Conservation (phyloP, 2,113 vertebrate genomes). For the Atractosteus spatula region DNA sequence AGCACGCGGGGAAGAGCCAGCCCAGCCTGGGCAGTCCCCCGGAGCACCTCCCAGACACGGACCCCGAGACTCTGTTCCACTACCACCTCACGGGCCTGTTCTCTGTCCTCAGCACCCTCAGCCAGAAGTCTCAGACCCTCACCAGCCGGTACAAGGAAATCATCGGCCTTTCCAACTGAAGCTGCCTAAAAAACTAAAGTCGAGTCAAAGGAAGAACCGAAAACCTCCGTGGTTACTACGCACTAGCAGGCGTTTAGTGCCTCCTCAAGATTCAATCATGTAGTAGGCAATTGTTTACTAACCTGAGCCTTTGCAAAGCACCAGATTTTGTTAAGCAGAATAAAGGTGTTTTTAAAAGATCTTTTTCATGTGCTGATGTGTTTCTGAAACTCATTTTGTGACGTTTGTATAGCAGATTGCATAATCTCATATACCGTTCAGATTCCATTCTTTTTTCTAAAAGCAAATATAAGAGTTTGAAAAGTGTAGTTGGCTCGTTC, state of each 20-base stretch:
- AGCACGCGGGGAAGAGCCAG: conserved; percentile 36
- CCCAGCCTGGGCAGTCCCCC: neutral
- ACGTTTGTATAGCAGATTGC: no score
- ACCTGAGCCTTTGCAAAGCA: neutral
- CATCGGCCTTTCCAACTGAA: conserved; percentile 57
- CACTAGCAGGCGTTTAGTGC: neutral
- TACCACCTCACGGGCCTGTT: conserved; percentile 79
- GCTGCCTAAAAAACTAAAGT: neutral
- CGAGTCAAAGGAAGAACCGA: neutral
- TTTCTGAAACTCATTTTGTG: no score
- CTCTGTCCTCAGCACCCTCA: conserved; percentile 73
- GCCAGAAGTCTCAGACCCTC: conserved; percentile 69
- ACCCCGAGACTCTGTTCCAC: conserved; percentile 67
- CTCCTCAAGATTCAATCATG: no score
- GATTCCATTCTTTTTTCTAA: no score
- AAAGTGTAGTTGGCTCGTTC: no score
- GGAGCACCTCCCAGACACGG: conserved; percentile 33
- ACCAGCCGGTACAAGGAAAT: conserved; percentile 80
- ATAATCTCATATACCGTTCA: no score
- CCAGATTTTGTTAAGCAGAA: conserved; percentile 17
- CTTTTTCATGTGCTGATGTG: neutral
- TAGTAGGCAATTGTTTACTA: neutral
- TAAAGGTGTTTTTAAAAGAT: conserved; percentile 29
- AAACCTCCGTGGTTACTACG: neutral
- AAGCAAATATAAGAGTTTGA: no score